Conservation (phyloP, 2,888 invertebrate species). For the Hydraecia micacea region DNA sequence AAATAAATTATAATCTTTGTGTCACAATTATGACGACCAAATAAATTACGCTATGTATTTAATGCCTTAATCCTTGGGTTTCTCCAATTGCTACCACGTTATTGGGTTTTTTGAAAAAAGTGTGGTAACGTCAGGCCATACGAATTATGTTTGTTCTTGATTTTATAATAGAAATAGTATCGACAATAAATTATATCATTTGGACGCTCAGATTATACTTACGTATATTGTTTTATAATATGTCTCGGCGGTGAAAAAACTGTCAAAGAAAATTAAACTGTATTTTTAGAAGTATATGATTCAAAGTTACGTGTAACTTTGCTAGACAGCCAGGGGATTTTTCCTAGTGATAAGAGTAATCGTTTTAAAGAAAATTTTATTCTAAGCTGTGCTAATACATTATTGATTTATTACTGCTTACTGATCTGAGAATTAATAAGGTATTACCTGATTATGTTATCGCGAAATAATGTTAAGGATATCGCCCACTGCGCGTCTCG, state of each 20-base stretch:
- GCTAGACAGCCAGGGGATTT: constrained; percentile 13
- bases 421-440: constrained; percentile 43
- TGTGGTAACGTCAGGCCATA: constrained; percentile 12
- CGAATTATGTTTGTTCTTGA: constrained; percentile 31
- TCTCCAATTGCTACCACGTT: constrained; percentile 24
- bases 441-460: constrained; percentile 42
- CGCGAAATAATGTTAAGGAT: constrained; percentile 19
- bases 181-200: constrained; percentile 27
- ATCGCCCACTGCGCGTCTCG: constrained; percentile 26
- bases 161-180: constrained; percentile 45
- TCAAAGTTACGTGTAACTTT: background rate
- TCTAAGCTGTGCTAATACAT: constrained; percentile 12
- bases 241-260: background rate
- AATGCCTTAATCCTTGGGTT: constrained; percentile 38
- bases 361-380: constrained; percentile 27
- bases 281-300: rapidly evolving
- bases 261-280: constrained; percentile 7
- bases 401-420: constrained; percentile 48
- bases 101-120: constrained; percentile 35
- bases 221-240: constrained; percentile 18
- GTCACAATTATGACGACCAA: constrained; percentile 18
- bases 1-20: constrained; percentile 26
- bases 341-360: constrained; percentile 27
- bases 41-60: constrained; percentile 31
- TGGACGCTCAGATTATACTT: constrained; percentile 11